phyloP scores from a whole-genome alignment of 1,140 invertebrate species.

The Ips typographus region DNA sequence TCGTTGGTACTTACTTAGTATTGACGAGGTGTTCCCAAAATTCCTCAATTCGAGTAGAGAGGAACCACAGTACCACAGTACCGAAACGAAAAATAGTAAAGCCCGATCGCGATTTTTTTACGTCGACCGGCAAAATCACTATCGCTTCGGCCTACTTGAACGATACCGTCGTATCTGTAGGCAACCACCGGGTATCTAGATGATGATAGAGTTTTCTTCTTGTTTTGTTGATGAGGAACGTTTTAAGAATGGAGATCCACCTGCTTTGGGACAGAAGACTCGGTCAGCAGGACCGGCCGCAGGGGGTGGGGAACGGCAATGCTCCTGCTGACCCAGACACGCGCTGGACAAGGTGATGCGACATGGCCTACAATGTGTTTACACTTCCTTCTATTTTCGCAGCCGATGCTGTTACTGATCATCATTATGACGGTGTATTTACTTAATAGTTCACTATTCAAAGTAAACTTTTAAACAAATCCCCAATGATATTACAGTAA shows the following conservation, averaged over 20 bases:
- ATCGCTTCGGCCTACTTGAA: constrained; percentile 18
- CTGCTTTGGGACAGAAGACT: constrained; percentile 57
- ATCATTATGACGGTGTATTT: neutral
- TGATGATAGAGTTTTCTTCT: constrained; percentile 18
- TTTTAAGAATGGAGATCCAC: constrained; percentile 59
- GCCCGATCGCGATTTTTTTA: constrained; percentile 11
- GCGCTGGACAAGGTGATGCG: constrained; percentile 40
- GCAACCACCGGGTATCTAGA: constrained; percentile 48
- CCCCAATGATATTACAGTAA: too few relatives aligned
- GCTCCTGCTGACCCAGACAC: constrained; percentile 62
- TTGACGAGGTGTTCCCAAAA: too few relatives aligned
- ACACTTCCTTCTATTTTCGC: constrained; percentile 1
- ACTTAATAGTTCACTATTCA: too few relatives aligned
- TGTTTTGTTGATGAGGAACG: constrained; percentile 46
- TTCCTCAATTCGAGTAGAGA: too few relatives aligned
- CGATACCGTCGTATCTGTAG: constrained; percentile 34
- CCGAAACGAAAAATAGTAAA: neutral
- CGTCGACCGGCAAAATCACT: constrained; percentile 5
- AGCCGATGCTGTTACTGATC: neutral
- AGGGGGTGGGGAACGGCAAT: constrained; percentile 29
- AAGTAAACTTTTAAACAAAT: too few relatives aligned
- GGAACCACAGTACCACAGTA: too few relatives aligned
- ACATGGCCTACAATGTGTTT: constrained; percentile 31
- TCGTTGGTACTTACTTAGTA: too few relatives aligned
- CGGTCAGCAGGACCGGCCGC: constrained; percentile 29